Percentiles rank a stretch among this genome's conserved stretches.
These are phyloP conservation scores for Papilio gigon DNA, from an alignment of 2,888 invertebrate species.

Conservation along the genomic window DNA sequence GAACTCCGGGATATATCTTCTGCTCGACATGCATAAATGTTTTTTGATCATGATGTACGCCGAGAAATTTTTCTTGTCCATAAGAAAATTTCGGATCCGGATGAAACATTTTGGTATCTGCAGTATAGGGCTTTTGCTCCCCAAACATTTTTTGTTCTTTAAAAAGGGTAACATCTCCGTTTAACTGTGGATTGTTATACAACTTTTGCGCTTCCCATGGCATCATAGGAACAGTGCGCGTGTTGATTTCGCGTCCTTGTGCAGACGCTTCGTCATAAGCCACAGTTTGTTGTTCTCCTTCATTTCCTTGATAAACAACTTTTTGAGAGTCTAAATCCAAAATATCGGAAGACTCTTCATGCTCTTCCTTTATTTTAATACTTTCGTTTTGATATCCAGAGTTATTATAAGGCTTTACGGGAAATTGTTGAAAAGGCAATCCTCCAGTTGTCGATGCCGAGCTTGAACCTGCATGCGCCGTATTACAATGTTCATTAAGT, in stretches of 20 bases:
- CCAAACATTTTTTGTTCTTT: conserved; percentile 80
- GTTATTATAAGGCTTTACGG: conserved; percentile 75
- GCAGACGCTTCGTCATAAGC: conserved; percentile 68
- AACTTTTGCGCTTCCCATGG: conserved; percentile 80
- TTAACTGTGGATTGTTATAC: conserved; percentile 72
- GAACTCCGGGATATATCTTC: conserved; percentile 81
- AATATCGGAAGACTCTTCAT: conserved; percentile 90
- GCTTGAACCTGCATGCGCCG: conserved; percentile 83
- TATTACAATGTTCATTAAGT: conserved; percentile 88
- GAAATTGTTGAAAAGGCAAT: conserved; percentile 80
- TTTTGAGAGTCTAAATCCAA: conserved; percentile 94
- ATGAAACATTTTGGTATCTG: conserved; percentile 77
- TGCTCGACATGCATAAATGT: conserved; percentile 80
- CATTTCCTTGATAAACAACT: conserved; percentile 88
- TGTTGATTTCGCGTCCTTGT: conserved; percentile 74
- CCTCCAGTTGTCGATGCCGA: conserved; percentile 70
- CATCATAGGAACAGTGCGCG: conserved; percentile 83
- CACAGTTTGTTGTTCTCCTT: conserved; percentile 72
- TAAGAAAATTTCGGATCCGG: conserved; percentile 77
- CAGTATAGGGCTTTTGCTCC: conserved; percentile 72
- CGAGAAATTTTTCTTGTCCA: conserved; percentile 76
- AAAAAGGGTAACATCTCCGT: conserved; percentile 77
- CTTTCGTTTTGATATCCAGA: conserved; percentile 75
- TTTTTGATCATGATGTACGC: conserved; percentile 78
- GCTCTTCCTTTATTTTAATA: conserved; percentile 83